These are phyloP conservation scores for Cariama cristata DNA, from an alignment of 2,113 vertebrate species.

Conservation along the genomic window DNA sequence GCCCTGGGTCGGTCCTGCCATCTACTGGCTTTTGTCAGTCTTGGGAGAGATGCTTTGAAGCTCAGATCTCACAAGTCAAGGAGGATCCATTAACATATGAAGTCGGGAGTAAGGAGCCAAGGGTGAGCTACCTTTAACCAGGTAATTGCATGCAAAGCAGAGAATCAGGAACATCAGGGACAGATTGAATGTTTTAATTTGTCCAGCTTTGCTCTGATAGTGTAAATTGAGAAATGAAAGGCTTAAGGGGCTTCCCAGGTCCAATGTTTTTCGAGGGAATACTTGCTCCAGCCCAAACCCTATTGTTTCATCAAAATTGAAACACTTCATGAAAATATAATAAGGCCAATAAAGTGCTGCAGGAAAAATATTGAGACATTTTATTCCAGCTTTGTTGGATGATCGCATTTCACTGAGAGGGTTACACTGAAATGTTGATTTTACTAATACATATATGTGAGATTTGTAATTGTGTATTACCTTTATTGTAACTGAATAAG, in stretches of 20 bases:
- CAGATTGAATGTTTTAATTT: background rate
- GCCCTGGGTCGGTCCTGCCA: conserved; percentile 30
- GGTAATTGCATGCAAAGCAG: background rate
- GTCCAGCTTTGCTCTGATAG: background rate
- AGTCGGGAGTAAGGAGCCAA: background rate
- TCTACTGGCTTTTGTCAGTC: conserved; percentile 34
- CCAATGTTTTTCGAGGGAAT: background rate
- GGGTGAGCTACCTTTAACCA: background rate
- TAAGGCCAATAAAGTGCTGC: background rate
- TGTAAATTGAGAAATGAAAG: background rate
- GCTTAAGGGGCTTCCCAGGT: background rate
- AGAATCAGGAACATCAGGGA: background rate
- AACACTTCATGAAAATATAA: background rate
- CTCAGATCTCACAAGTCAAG: background rate
- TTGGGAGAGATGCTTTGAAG: background rate
- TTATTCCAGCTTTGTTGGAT: conserved; percentile 1
- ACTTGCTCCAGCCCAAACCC: background rate
- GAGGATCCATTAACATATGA: background rate
- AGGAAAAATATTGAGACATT: background rate
- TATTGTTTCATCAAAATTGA: background rate
- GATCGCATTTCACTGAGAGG: background rate
- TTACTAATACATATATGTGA: conserved; percentile 35
- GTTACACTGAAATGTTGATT: background rate
- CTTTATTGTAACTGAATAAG: conserved; percentile 9
- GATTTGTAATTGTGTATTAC: conserved; percentile 39